Percentiles rank a stretch among this genome's conserved stretches.
Evolutionary conservation across 2,888 invertebrate species (phyloP).

Genomic region (Melangyna quadrimaculata): DNA sequence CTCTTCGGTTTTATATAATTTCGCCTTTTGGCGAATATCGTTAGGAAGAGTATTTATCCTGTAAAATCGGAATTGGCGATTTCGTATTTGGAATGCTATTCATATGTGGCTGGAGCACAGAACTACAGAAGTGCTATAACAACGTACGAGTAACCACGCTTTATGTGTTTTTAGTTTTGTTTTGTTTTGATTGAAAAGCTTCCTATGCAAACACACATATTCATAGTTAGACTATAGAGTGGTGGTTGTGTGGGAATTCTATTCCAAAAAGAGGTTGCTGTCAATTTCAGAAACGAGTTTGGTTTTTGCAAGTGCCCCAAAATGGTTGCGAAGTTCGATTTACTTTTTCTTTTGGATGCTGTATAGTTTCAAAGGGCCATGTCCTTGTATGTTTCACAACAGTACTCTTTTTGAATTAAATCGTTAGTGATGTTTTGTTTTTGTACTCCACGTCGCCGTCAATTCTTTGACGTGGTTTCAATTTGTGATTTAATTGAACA

Average conservation of each 20-base stretch:
- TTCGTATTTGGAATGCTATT: background rate
- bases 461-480: too few species aligned
- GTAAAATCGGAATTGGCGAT: conserved; percentile 19
- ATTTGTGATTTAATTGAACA: too few species aligned
- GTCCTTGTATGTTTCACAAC: too few species aligned
- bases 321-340: background rate
- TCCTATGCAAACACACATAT: background rate
- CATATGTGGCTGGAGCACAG: background rate
- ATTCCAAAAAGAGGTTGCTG: background rate
- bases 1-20: conserved; percentile 34
- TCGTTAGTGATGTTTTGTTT: too few species aligned
- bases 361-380: background rate
- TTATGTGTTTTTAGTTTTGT: background rate
- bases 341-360: background rate
- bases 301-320: background rate
- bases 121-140: too few species aligned
- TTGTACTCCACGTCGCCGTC: too few species aligned
- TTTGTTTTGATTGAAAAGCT: background rate
- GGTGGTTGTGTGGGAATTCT: background rate
- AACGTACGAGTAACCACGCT: too few species aligned
- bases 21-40: background rate
- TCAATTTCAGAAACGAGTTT: background rate
- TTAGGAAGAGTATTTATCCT: conserved; percentile 35
- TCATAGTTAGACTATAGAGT: background rate
- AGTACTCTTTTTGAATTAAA: too few species aligned